Conservation (phyloP, 2,888 invertebrate genomes). For the Eupithecia pulchellata region DNA sequence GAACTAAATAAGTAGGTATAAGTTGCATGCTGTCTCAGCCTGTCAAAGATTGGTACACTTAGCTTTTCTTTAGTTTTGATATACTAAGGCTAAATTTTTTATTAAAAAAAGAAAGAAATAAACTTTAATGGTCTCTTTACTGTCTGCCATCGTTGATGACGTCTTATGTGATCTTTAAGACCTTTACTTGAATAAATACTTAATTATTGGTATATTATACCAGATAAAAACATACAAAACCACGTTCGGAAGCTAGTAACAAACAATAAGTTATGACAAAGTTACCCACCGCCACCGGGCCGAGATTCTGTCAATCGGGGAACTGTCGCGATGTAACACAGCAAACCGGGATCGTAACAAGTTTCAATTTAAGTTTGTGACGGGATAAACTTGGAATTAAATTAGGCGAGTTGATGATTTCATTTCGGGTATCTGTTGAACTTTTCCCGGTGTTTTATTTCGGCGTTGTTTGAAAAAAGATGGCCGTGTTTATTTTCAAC, state of each 20-base stretch:
- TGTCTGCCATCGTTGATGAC: too few species aligned
- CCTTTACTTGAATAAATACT: too few species aligned
- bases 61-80: too few species aligned
- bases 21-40: too few species aligned
- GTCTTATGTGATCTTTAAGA: too few species aligned
- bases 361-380: slow-evolving; percentile 33
- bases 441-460: not conserved
- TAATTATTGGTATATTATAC: too few species aligned
- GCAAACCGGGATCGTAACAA: slow-evolving; percentile 36
- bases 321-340: slow-evolving; percentile 41
- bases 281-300: not conserved
- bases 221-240: not conserved
- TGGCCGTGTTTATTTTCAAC: not conserved
- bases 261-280: not conserved
- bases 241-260: not conserved
- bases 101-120: too few species aligned
- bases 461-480: not conserved
- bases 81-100: too few species aligned
- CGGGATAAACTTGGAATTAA: slow-evolving; percentile 18
- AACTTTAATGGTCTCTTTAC: too few species aligned
- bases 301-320: slow-evolving; percentile 34
- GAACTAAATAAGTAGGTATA: too few species aligned
- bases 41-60: too few species aligned
- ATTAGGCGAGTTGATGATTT: slow-evolving; percentile 11
- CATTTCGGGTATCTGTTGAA: slow-evolving; percentile 6